These are phyloP conservation scores for Macrotis lagotis DNA, from an alignment of 2,113 vertebrate species.

Conservation along the genomic window DNA sequence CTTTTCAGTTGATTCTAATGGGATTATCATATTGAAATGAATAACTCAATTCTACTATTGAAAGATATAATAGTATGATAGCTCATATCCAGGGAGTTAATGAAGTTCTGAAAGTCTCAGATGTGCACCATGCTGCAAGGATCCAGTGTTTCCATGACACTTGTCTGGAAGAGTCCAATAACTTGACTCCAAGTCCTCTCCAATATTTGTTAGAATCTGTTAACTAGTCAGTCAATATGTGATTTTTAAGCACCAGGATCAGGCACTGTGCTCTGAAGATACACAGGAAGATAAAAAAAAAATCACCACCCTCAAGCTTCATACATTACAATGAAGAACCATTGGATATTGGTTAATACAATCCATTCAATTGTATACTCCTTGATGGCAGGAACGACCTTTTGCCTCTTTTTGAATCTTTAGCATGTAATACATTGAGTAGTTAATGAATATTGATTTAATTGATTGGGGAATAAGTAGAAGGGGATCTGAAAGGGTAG, in stretches of 20 bases:
- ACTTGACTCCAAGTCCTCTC: not conserved
- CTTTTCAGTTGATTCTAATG: conserved; percentile 6
- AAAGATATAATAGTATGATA: not conserved
- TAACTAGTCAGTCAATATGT: not conserved
- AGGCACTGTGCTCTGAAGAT: not conserved
- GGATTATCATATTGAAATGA: not conserved
- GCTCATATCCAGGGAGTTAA: not conserved
- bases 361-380: not conserved
- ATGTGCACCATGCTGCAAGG: not conserved
- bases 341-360: not conserved
- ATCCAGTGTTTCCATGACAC: not conserved
- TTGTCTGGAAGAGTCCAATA: not conserved
- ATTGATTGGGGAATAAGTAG: not conserved
- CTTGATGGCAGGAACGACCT: not conserved
- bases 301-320: not conserved
- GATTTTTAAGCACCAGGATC: not conserved
- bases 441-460: not conserved
- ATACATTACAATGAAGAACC: too few relatives aligned
- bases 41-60: not conserved
- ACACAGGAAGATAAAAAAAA: not conserved
- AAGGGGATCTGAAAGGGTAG: not conserved
- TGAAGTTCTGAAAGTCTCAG: not conserved
- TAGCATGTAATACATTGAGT: not conserved
- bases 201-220: not conserved
- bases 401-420: not conserved